Evolutionary conservation across 1,140 invertebrate genomes (phyloP).

Genomic region (Apis cerana): DNA sequence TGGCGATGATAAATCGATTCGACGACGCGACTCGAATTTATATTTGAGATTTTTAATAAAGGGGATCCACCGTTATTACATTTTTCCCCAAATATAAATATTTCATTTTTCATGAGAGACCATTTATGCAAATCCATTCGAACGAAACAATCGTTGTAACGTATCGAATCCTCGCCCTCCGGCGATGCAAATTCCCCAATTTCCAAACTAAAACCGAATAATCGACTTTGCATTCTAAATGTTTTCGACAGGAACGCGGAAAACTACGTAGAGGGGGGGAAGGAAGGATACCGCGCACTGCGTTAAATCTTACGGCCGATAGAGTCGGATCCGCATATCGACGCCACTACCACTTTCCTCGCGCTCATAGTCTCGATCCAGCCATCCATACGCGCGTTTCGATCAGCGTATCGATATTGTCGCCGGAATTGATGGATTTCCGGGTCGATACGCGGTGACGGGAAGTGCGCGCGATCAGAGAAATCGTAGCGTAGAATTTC

Average conservation of each 20-base stretch:
- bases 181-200: not conserved
- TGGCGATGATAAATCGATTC: too few species aligned
- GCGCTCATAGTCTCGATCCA: too few species aligned
- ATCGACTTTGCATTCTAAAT: not conserved
- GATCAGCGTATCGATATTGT: constrained; percentile 56
- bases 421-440: constrained; percentile 67
- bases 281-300: not conserved
- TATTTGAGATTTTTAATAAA: too few species aligned
- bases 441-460: constrained; percentile 66
- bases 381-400: not conserved
- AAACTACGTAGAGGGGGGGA: too few species aligned
- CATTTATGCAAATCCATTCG: not conserved
- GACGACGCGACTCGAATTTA: too few species aligned
- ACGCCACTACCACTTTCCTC: not conserved
- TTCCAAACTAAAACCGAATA: not conserved
- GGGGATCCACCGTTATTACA: too few species aligned
- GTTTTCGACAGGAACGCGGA: not conserved
- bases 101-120: not conserved
- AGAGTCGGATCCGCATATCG: constrained; percentile 27
- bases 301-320: constrained; percentile 53
- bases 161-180: not conserved
- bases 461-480: constrained; percentile 55
- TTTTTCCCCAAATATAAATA: too few species aligned
- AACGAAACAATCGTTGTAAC: not conserved
- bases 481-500: constrained; percentile 27